Percentiles rank a stretch among this genome's conserved stretches.
These are phyloP conservation scores for Hydrophis major DNA, from an alignment of 2,797 vertebrate genomes.

Conservation along the genomic window DNA sequence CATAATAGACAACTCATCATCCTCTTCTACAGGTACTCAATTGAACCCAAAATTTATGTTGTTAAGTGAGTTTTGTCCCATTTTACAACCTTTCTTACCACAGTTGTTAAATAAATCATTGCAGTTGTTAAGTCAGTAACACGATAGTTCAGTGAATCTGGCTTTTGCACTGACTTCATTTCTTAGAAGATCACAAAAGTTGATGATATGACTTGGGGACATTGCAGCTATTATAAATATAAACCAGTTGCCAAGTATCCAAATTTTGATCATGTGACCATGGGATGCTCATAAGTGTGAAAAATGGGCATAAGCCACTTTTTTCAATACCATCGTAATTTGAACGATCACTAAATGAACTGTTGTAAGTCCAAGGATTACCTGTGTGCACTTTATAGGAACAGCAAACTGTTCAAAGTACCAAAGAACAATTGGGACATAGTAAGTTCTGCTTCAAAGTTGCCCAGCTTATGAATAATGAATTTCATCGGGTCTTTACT, in stretches of 20 bases:
- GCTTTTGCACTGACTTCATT: neutral
- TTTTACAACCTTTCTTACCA: neutral
- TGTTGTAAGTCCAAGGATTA: neutral
- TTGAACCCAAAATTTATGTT: neutral
- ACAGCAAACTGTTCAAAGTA: neutral
- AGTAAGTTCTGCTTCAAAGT: neutral
- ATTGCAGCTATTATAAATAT: neutral
- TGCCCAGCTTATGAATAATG: neutral
- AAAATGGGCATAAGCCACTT: neutral
- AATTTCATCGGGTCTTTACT: neutral
- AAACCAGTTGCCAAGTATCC: neutral
- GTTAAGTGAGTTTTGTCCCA: neutral
- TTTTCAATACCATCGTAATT: neutral
- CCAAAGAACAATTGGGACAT: neutral
- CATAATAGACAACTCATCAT: neutral
- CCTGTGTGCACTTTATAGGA: neutral
- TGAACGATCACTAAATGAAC: neutral
- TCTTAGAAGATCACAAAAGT: neutral
- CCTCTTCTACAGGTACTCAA: neutral
- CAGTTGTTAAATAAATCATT: neutral
- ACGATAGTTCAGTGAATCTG: neutral
- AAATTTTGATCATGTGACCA: neutral
- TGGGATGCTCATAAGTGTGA: neutral
- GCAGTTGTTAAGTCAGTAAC: neutral
- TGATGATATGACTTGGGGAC: neutral